Evolutionary conservation across 2,888 invertebrate genomes (phyloP), one percentile per base, ranked within the genome.

Genomic region (Mythimna lalbum): DNA sequence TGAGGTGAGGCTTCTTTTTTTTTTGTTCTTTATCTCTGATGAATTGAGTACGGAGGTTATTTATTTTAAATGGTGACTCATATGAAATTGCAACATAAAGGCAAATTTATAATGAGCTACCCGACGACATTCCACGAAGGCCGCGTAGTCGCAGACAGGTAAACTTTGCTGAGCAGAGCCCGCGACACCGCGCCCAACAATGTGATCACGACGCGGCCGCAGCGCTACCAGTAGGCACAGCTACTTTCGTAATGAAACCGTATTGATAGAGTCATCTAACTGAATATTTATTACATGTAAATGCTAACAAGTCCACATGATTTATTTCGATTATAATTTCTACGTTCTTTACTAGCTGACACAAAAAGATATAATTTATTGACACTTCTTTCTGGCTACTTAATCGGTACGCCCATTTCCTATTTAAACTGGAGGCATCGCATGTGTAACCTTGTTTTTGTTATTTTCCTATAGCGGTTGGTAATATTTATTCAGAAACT

Each of bases 81-180:
- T 90, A 84, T 85, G 85, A 89, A 92, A 92, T 93, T 90, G 92
- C 92, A 91, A 91, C 88, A 88, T 91, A 86, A 89, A 90, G 85
- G 91, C 90, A 91, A 92, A 94, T 92, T 93, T 91, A 93, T 91
- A 94, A 93, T 92, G 91, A 89, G 92, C 89, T 85, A 90, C 89
- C 89, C 90, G 88, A 89, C 93, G 89, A 91, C 94, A 94, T 95
- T 95, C 94, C 93, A 89, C 88, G 87, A 88, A 87, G 87, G 83
- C 83, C 81, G 84, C 83, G 87, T 84, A 86, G 87, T 86, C 84
- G 83, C 86, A 88, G 88, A 87, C 89, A 90, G 90, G 91, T 90
- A 90, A 89, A 89, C 85, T 89, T 87, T 84, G 88, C 84, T 76
- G 76, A 83, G 87, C 84, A 82, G 80, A 86, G 80, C 76, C 84